Percentiles rank a stretch among this genome's conserved stretches.
These are phyloP conservation scores for Pseudoatta argentina DNA, from an alignment of 1,140 invertebrate species.

Conservation along the genomic window DNA sequence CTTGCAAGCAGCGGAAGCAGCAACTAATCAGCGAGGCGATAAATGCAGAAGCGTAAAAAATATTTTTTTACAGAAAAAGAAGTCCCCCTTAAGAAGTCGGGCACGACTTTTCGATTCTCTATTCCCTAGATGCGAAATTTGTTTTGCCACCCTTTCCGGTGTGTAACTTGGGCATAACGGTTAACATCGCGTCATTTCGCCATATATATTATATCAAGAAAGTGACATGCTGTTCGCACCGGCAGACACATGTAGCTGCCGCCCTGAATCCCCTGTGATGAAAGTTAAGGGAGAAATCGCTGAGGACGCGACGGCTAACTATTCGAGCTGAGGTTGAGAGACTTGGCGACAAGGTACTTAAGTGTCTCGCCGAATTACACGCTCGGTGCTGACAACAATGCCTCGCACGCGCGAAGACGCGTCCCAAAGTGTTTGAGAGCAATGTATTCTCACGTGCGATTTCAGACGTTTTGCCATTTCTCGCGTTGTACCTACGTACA, in stretches of 20 bases:
- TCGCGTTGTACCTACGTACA: constrained; percentile 6
- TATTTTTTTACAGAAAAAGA: no score
- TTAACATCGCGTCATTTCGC: constrained; percentile 8
- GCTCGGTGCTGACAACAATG: constrained; percentile 50
- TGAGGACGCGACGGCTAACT: constrained; percentile 38
- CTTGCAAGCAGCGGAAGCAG: no score
- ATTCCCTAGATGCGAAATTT: not conserved
- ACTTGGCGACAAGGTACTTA: constrained; percentile 46
- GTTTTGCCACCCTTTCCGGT: not conserved
- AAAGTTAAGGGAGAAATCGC: constrained; percentile 55
- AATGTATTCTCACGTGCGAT: constrained; percentile 45
- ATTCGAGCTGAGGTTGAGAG: constrained; percentile 56
- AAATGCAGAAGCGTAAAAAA: no score
- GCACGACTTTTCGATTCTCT: not conserved
- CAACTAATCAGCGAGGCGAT: no score
- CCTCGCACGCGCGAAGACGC: constrained; percentile 24
- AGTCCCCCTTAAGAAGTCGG: not conserved
- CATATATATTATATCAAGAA: constrained; percentile 1
- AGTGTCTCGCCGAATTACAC: constrained; percentile 49
- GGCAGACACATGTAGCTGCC: constrained; percentile 20
- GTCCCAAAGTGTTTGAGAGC: constrained; percentile 18
- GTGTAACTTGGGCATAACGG: not conserved
- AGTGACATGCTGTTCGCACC: constrained; percentile 12
- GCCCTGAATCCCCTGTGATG: constrained; percentile 14
- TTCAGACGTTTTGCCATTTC: constrained; percentile 56